Conservation (phyloP, 2,888 invertebrate species). For the Ypsolopha scabrella region DNA sequence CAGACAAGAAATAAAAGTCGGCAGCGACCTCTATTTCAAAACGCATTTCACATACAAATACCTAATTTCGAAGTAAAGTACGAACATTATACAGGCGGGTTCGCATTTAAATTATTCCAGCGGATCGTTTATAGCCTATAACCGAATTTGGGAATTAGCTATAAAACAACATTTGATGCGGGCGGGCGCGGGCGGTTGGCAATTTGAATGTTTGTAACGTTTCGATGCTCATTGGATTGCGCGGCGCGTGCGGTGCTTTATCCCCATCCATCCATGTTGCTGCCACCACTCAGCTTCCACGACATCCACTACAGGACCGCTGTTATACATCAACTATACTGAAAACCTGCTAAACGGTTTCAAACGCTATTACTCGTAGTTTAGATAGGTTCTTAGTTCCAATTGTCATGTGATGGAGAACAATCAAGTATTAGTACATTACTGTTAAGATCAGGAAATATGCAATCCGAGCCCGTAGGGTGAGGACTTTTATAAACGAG, state of each 20-base stretch:
- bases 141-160: slow-evolving; percentile 71
- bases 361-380: too few relatives aligned
- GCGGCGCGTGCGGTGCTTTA: slow-evolving; percentile 51
- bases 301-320: neutral
- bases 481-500: too few relatives aligned
- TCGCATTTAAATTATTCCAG: slow-evolving; percentile 69
- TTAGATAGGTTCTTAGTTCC: too few relatives aligned
- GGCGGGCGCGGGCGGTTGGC: slow-evolving; percentile 65
- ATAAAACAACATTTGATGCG: slow-evolving; percentile 71
- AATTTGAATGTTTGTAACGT: slow-evolving; percentile 66
- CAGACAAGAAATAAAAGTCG: slow-evolving; percentile 51
- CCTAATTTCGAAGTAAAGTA: slow-evolving; percentile 67
- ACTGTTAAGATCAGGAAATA: too few relatives aligned
- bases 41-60: slow-evolving; percentile 70
- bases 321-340: neutral
- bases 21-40: slow-evolving; percentile 59
- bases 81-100: slow-evolving; percentile 67
- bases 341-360: neutral
- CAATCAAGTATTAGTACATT: too few relatives aligned
- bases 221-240: slow-evolving; percentile 60
- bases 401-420: too few relatives aligned
- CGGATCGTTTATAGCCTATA: slow-evolving; percentile 71
- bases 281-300: slow-evolving; percentile 17
- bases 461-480: too few relatives aligned
- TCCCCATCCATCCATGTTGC: slow-evolving; percentile 22